Conservation (phyloP, 2,797 vertebrate genomes). For the Cryptoblepharus egeriae region DNA sequence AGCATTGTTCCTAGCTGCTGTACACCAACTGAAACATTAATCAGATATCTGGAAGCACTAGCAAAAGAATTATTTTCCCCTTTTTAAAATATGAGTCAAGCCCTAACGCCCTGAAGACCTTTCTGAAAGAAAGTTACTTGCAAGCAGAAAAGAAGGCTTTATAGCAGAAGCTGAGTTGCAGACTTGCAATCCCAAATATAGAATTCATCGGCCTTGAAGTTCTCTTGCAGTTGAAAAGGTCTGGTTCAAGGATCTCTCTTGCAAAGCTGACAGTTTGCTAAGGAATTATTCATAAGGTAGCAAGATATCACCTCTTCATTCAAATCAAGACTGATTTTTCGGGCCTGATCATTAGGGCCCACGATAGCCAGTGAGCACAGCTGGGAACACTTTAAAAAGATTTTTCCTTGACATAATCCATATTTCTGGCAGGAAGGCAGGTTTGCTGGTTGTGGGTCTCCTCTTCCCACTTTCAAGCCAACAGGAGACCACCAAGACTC, state of each 20-base stretch:
- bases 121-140: neutral
- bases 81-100: neutral
- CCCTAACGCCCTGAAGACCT: neutral
- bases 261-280: neutral
- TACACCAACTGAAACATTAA: neutral
- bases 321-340: neutral
- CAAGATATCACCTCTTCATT: neutral
- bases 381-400: neutral
- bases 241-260: neutral
- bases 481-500: neutral
- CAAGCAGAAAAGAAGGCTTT: neutral
- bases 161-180: neutral
- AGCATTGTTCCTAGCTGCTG: neutral
- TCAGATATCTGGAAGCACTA: neutral
- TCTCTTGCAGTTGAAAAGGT: slow-evolving; percentile 17
- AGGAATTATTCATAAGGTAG: neutral
- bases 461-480: neutral
- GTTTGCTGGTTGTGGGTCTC: no score
- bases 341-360: neutral
- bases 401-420: neutral
- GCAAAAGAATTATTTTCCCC: neutral
- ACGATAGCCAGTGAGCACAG: neutral
- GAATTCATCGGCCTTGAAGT: neutral
- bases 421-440: neutral
- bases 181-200: neutral